A percentile compares a stretch with the other conserved stretches of the same genome.
phyloP scores from a whole-genome alignment of 2,797 vertebrate genomes.

The Bufotes viridis region DNA sequence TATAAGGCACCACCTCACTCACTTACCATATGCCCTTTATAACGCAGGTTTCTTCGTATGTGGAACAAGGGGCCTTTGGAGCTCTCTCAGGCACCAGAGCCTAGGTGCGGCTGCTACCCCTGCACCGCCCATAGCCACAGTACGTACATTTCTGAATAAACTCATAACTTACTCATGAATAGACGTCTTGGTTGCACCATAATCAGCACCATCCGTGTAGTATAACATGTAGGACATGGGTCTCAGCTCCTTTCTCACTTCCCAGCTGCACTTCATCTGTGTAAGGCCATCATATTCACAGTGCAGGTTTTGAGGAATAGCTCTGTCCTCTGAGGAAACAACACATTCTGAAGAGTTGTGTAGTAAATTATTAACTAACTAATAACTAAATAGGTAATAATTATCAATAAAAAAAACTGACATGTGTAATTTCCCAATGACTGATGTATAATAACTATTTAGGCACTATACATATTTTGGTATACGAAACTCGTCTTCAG shows the following conservation, averaged over 20 bases:
- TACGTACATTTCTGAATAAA: neutral
- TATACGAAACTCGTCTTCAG: no score
- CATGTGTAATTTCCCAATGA: no score
- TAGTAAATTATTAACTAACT: neutral
- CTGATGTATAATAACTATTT: no score
- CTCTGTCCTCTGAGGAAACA: constrained; percentile 64
- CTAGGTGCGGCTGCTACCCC: neutral
- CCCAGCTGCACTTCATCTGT: constrained; percentile 74
- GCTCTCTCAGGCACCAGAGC: no score
- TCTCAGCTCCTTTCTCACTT: constrained; percentile 67
- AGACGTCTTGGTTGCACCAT: neutral
- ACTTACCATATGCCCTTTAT: neutral
- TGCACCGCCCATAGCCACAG: neutral
- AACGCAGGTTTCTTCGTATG: neutral
- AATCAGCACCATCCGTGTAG: constrained; percentile 63
- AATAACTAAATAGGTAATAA: no score
- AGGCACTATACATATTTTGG: no score
- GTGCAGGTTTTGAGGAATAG: constrained; percentile 71
- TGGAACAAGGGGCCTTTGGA: no score
- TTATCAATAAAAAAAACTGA: no score
- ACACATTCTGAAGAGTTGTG: neutral
- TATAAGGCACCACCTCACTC: no score
- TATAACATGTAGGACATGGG: constrained; percentile 73
- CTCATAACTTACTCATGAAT: neutral
- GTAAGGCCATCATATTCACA: constrained; percentile 72